phyloP scores from a whole-genome alignment of 2,797 vertebrate genomes.

The Coluber constrictor region DNA sequence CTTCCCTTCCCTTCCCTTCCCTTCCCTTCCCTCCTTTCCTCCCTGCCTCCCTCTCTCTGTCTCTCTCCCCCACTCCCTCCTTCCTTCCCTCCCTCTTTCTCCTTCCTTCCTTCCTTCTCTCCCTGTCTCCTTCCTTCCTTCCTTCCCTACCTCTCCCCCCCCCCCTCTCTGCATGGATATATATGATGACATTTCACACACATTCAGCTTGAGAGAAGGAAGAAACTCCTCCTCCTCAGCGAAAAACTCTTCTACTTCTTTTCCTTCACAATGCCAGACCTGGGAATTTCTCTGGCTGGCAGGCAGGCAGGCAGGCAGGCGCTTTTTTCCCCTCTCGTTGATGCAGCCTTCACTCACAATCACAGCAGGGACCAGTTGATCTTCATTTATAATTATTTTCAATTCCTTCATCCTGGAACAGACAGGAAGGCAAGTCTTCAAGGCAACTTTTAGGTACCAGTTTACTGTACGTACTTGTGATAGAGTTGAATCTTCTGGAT shows the following conservation, averaged over 20 bases:
- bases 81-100: no score
- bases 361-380: conserved; percentile 70
- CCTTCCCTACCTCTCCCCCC: rapidly evolving
- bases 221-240: not conserved
- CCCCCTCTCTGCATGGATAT: not conserved
- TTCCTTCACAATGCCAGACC: not conserved
- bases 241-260: conserved; percentile 8
- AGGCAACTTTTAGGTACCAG: conserved; percentile 69
- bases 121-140: rapidly evolving
- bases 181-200: not conserved
- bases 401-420: conserved; percentile 61
- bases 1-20: no score
- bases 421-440: conserved; percentile 71
- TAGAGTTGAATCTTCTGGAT: conserved; percentile 66
- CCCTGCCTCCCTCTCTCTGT: rapidly evolving
- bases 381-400: conserved; percentile 71
- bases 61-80: no score
- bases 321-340: not conserved
- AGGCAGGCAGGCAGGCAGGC: not conserved
- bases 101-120: no score
- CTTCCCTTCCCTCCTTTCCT: no score
- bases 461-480: conserved; percentile 62
- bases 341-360: conserved; percentile 29
- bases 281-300: not conserved
- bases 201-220: not conserved